Evolutionary conservation across 2,888 invertebrate genomes (phyloP), one percentile per base, ranked within the genome.

Genomic region (Drosophila lutescens): DNA sequence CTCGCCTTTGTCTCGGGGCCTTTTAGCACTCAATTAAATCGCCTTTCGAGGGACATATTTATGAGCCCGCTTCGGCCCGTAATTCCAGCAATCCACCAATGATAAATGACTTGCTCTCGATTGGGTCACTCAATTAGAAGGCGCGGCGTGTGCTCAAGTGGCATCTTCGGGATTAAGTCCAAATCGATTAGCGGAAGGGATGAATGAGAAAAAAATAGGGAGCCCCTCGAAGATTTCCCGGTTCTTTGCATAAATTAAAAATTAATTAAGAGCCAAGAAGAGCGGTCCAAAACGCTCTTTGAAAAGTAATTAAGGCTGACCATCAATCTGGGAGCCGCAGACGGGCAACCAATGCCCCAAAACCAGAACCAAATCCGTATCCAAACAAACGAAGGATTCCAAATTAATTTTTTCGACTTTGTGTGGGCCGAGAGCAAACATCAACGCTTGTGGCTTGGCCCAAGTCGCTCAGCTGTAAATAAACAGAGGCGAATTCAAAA

Each of bases 21-120:
- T 76, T 76, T 84, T 84, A 68, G 85, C 89, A 83, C 77, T 83
- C 89, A 89, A 83, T 87, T 89, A 83, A 89, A 86, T 85, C 82
- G 74, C 62, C 72, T 53, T 71, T 59, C 63, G 51, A 49, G 44
- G 40, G 41, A 17, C 47, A 73, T 76, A 85, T 84, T 80, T 80
- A 66, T 76, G 55, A 67, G 59, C 30, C 74, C 65, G 46, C 40
- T 38, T 61, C 51, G 38, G 47, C 38, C 54, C 26, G 41, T 70
- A 73, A 73, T 61, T 41, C 71, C 47, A 9, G 34, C 57, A 36
- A 34, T 46, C 71, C 47, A 8, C 40, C 57, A 36, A 34, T 76
- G 76, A 72, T 72, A 75, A 72, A 72, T 72, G 72, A 57, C 41
- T 68, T 40, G 20, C 34, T 38, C 56, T 38, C 23, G 75, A 67